A percentile compares a stretch with the other conserved stretches of the same genome.
These are phyloP conservation scores for Andrena flavipes DNA, from an alignment of 2,888 invertebrate species.

Conservation along the genomic window DNA sequence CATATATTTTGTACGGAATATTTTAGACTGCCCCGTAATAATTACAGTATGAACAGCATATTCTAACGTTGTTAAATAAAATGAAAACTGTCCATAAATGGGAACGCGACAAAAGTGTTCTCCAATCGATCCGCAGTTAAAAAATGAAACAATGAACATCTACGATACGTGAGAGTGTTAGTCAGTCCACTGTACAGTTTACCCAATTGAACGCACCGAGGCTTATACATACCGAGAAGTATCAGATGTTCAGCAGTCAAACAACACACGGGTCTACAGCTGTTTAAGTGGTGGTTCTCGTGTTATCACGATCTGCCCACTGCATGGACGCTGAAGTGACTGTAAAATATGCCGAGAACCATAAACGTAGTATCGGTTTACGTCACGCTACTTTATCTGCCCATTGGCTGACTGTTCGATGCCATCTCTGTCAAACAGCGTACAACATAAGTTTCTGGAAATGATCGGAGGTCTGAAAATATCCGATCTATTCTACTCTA, in stretches of 20 bases:
- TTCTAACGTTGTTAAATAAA: too few species aligned
- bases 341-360: background rate
- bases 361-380: constrained; percentile 11
- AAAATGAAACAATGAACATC: background rate
- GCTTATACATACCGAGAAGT: constrained; percentile 16
- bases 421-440: background rate
- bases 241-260: background rate
- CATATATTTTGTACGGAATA: too few species aligned
- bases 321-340: background rate
- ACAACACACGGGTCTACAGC: background rate
- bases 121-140: background rate
- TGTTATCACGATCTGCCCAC: background rate
- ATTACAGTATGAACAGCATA: too few species aligned
- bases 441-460: background rate
- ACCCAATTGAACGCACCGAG: background rate
- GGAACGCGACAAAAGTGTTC: too few species aligned
- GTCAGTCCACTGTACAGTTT: too few species aligned
- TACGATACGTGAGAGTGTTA: too few species aligned
- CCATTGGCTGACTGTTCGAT: constrained; percentile 1
- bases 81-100: too few species aligned
- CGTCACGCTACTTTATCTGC: constrained; percentile 25
- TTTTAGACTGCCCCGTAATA: too few species aligned
- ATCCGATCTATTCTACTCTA: background rate
- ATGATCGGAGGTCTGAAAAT: background rate
- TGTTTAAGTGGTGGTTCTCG: background rate